A percentile compares a stretch with the other conserved stretches of the same genome.
These are phyloP conservation scores for Dendrocopos noguchii DNA, from an alignment of 2,113 vertebrate genomes.

Conservation along the genomic window DNA sequence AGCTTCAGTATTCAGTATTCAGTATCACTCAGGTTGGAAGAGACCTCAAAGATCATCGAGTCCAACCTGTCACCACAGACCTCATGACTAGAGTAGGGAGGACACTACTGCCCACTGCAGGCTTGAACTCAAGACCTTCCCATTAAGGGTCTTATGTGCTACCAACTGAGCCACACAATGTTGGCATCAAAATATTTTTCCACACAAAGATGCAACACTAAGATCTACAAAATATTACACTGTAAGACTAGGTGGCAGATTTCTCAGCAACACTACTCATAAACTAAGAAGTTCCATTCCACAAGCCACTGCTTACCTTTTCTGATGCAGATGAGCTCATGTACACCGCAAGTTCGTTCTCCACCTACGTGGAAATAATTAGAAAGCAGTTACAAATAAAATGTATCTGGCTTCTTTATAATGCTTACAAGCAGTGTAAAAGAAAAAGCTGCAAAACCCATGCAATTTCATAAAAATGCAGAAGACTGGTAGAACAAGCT, in stretches of 20 bases:
- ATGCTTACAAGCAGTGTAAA: background rate
- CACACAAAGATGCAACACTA: background rate
- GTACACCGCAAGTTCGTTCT: slow-evolving; percentile 96
- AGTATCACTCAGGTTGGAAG: too few species aligned
- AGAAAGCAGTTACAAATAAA: slow-evolving; percentile 28
- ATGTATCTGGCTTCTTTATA: background rate
- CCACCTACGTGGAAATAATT: slow-evolving; percentile 85
- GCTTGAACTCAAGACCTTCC: too few species aligned
- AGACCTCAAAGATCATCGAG: too few species aligned
- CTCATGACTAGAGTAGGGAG: too few species aligned
- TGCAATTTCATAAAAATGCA: background rate
- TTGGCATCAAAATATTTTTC: background rate
- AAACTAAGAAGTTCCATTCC: background rate
- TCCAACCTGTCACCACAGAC: too few species aligned
- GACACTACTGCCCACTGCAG: too few species aligned
- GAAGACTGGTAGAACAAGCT: background rate
- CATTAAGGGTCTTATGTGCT: too few species aligned
- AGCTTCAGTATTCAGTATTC: too few species aligned
- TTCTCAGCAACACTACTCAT: background rate
- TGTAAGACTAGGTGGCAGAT: background rate
- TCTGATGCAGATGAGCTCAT: slow-evolving; percentile 97
- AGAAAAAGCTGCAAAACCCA: background rate
- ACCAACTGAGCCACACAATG: too few species aligned
- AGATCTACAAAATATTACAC: background rate
- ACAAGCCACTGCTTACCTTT: slow-evolving; percentile 85